phyloP scores from a whole-genome alignment of 2,113 vertebrate genomes.

The Macquaria ambigua region DNA sequence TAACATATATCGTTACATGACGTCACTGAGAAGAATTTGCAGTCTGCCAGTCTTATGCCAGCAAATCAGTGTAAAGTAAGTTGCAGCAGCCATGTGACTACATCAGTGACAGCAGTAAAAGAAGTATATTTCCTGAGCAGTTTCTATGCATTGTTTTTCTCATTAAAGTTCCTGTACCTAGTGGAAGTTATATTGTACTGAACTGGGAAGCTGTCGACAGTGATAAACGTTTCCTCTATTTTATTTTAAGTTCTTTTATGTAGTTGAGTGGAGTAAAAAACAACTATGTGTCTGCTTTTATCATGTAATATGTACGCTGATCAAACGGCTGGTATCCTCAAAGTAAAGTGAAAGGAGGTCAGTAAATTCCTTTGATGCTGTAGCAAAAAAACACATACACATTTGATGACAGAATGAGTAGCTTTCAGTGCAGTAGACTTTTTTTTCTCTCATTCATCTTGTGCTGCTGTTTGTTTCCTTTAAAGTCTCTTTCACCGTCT shows the following conservation, averaged over 20 bases:
- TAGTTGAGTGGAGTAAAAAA: background rate
- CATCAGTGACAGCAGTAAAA: background rate
- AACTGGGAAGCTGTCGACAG: background rate
- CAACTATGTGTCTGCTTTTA: background rate
- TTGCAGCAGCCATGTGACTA: background rate
- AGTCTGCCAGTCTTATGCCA: background rate
- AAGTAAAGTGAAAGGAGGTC: conserved; percentile 2
- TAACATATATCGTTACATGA: background rate
- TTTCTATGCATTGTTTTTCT: background rate
- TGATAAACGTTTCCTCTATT: background rate
- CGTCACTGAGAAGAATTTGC: background rate
- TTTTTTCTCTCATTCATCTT: conserved; percentile 19
- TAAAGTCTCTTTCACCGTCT: conserved; percentile 7
- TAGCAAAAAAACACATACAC: conserved; percentile 8
- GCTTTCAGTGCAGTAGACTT: background rate
- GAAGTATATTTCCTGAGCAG: background rate
- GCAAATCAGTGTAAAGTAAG: background rate
- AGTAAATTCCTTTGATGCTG: conserved; percentile 13
- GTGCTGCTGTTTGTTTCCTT: conserved; percentile 36
- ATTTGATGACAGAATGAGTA: conserved; percentile 12
- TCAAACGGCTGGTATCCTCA: background rate
- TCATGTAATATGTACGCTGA: background rate
- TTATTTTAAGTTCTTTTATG: background rate
- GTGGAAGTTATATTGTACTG: background rate
- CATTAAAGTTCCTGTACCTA: background rate